These are phyloP conservation scores for Myoxocephalus aenaeus DNA, from an alignment of 2,797 vertebrate genomes.

Conservation along the genomic window DNA sequence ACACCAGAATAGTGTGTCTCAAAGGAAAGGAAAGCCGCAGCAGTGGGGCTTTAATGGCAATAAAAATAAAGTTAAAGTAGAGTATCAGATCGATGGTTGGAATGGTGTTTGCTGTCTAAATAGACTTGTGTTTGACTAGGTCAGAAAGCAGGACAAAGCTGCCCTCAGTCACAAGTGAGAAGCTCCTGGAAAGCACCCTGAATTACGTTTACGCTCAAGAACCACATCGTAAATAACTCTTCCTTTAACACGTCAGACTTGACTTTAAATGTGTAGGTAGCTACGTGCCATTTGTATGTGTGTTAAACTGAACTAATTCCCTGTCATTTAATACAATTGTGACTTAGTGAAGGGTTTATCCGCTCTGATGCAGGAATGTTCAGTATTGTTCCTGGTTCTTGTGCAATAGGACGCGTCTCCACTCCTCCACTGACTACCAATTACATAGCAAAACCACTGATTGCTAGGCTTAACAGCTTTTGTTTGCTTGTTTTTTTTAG, in stretches of 20 bases:
- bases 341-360: conserved; percentile 14
- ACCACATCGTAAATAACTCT: conserved; percentile 30
- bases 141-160: conserved; percentile 57
- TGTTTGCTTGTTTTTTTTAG: conserved; percentile 49
- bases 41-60: conserved; percentile 40
- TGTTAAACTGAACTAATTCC: not conserved
- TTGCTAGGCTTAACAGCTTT: conserved; percentile 46
- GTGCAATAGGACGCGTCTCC: conserved; percentile 37
- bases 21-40: conserved; percentile 15
- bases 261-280: not conserved
- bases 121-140: conserved; percentile 72
- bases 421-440: conserved; percentile 28
- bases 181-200: conserved; percentile 26
- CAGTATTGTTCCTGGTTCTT: conserved; percentile 37
- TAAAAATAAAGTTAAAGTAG: conserved; percentile 47
- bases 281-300: not conserved
- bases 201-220: conserved; percentile 28
- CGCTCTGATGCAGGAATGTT: conserved; percentile 28
- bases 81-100: conserved; percentile 19
- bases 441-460: conserved; percentile 66
- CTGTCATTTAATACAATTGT: conserved; percentile 6
- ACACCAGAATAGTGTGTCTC: conserved; percentile 41
- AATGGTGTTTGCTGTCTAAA: conserved; percentile 72
- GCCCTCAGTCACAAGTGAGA: conserved; percentile 54
- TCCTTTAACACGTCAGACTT: conserved; percentile 5